A percentile compares a stretch with the other conserved stretches of the same genome.
Conservation (phyloP, 2,888 invertebrate species). For the Acanthosepion lycidas region DNA sequence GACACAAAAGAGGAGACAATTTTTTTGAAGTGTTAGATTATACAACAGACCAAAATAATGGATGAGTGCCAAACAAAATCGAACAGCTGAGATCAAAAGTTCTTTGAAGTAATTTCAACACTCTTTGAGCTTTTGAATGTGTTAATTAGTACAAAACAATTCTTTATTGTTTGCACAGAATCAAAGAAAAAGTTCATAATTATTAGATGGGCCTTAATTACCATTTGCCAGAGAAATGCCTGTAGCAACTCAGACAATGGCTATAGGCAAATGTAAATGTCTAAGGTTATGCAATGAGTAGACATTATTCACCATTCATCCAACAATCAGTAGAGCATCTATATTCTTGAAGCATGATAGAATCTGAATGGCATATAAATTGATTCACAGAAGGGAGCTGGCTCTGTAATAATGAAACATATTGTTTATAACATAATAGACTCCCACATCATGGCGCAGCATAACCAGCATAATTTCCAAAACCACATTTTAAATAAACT, state of each 20-base stretch:
- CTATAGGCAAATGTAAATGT: not conserved
- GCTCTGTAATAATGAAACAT: not conserved
- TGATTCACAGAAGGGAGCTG: not conserved
- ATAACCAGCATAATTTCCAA: not conserved
- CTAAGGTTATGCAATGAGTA: not conserved
- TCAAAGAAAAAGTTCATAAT: not conserved
- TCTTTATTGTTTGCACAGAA: slow-evolving; percentile 8
- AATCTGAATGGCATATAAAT: not conserved
- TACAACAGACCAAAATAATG: not conserved
- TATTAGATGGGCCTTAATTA: not conserved
- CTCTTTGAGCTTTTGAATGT: not conserved
- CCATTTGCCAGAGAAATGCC: not conserved
- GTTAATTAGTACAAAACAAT: not conserved
- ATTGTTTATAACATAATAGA: not conserved
- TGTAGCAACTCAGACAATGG: not conserved
- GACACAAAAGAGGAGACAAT: slow-evolving; percentile 14
- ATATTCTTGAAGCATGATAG: not conserved
- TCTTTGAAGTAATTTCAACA: not conserved
- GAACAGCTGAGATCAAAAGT: not conserved
- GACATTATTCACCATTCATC: not conserved
- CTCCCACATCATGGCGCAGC: not conserved
- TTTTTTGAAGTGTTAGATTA: not conserved
- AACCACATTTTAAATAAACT: too few relatives aligned
- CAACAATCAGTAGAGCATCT: not conserved
- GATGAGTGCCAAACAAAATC: not conserved